Base-by-base conservation (phyloP, 1,140 invertebrate species). In the Drosophila rufa region DNA sequence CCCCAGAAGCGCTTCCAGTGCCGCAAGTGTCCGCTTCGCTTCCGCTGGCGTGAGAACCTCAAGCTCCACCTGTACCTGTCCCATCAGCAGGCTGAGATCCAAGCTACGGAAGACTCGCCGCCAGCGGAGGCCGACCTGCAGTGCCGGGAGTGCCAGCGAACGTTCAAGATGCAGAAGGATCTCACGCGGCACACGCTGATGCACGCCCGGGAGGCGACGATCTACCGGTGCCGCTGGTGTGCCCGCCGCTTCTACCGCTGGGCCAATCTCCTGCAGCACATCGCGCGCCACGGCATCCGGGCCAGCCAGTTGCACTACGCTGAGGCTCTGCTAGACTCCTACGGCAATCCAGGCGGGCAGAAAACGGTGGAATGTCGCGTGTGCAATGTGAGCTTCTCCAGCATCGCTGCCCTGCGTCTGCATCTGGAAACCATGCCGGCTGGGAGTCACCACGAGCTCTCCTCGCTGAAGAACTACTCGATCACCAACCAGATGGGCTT, bases 161-260 rank as follows among this genome's bases (percentile, higher is more conserved):
- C 75, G 58, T 94, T 94, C 38, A 92, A 89, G 50, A 93, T 93
- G 92, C 94, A 94, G 73, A 94, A 94, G 57, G 92, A 94, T 73
- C 86, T 94, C 0, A 93, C 93, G 6, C 93, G 93, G 25, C 94
- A 94, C 69, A 85, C 83, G 4, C 92, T 93, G 55, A 92, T 93
- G 73, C 94, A 94, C 68, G 87, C 92, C 59, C 80, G 92, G 11
- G 89, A 93, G n/a, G 92, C 93, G 25, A 94, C 93, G 56, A 87
- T 91, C 25, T 94, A 93, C 73, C 92, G 94, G 48, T 94, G 94
- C 73, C 93, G 93, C 9, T 91, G 93, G 50, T 94, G 94, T 75
- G 93, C 93, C 17, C 94, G 94, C 55, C 94, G 94, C 70, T 95
- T 94, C 50, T 93, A 94, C 67, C 92, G 94, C 8, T 92, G 91